Percentiles rank a stretch among this genome's conserved stretches.
phyloP scores from a whole-genome alignment of 2,888 invertebrate genomes.

The Erebia ligea region DNA sequence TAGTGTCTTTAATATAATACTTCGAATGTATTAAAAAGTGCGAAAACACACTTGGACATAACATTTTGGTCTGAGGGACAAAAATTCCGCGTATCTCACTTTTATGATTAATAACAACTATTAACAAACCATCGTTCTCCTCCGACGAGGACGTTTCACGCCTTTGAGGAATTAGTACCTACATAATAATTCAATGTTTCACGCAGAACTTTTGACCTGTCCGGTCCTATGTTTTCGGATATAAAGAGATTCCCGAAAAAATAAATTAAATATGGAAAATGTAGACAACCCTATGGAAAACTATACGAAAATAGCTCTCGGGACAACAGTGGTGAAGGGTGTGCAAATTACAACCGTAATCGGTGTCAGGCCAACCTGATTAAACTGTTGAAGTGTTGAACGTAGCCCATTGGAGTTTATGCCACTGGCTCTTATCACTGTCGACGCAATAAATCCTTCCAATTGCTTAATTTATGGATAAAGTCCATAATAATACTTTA shows the following conservation, averaged over 20 bases:
- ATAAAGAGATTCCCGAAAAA: background rate
- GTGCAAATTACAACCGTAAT: conserved; percentile 53
- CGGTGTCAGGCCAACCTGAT: conserved; percentile 59
- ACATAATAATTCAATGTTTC: too few relatives aligned
- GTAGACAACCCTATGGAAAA: conserved; percentile 39
- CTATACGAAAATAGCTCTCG: conserved; percentile 34
- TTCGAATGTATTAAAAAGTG: too few relatives aligned
- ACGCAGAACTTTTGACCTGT: too few relatives aligned
- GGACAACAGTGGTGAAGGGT: conserved; percentile 50
- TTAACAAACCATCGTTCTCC: too few relatives aligned
- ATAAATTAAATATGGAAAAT: background rate
- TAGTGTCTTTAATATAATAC: too few relatives aligned
- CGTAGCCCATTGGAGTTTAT: conserved; percentile 6
- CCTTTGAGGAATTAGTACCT: too few relatives aligned
- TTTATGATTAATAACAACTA: too few relatives aligned
- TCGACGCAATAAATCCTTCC: conserved; percentile 23
- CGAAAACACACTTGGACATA: too few relatives aligned
- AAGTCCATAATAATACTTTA: background rate
- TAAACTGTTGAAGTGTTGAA: conserved; percentile 7
- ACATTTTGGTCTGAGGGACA: too few relatives aligned
- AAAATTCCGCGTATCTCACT: too few relatives aligned
- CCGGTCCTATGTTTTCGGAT: too few relatives aligned
- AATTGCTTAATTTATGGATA: conserved; percentile 4
- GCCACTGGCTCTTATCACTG: conserved; percentile 14
- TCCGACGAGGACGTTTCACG: too few relatives aligned